These are phyloP conservation scores for Uromys caudimaculatus DNA, from an alignment of 2,797 vertebrate species.

Conservation along the genomic window DNA sequence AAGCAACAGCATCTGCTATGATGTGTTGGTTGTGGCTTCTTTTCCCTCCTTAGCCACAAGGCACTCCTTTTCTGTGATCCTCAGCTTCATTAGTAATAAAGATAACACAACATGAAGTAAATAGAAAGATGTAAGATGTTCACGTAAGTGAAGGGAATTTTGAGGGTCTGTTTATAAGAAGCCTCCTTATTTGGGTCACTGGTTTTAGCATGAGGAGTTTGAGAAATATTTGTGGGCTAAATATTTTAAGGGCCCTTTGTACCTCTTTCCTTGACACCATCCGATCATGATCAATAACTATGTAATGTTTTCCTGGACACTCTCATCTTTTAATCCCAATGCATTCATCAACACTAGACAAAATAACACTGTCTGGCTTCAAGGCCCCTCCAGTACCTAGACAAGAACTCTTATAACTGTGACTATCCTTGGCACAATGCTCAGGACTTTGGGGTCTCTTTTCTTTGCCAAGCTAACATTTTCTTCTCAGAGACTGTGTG, in stretches of 20 bases:
- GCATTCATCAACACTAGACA: rapidly evolving
- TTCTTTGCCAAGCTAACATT: neutral
- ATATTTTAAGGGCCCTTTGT: neutral
- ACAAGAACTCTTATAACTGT: rapidly evolving
- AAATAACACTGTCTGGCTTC: rapidly evolving
- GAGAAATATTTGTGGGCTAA: neutral
- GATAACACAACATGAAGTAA: neutral
- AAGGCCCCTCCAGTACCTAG: rapidly evolving
- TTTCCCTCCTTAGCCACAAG: neutral
- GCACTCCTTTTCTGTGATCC: neutral
- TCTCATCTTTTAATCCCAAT: rapidly evolving
- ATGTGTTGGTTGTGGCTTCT: neutral
- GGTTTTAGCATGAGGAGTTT: neutral
- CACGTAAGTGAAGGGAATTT: too few species aligned
- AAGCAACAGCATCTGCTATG: rapidly evolving
- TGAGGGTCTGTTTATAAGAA: neutral
- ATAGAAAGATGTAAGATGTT: neutral
- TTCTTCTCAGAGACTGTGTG: neutral
- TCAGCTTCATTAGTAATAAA: neutral
- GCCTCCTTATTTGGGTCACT: neutral
- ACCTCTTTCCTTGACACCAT: rapidly evolving
- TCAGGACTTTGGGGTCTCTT: rapidly evolving
- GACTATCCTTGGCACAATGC: rapidly evolving
- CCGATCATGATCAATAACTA: neutral
- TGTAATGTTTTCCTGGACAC: neutral